A percentile compares a stretch with the other conserved stretches of the same genome.
Conservation (phyloP, 23 tunicate species). For the Styela plicata region DNA sequence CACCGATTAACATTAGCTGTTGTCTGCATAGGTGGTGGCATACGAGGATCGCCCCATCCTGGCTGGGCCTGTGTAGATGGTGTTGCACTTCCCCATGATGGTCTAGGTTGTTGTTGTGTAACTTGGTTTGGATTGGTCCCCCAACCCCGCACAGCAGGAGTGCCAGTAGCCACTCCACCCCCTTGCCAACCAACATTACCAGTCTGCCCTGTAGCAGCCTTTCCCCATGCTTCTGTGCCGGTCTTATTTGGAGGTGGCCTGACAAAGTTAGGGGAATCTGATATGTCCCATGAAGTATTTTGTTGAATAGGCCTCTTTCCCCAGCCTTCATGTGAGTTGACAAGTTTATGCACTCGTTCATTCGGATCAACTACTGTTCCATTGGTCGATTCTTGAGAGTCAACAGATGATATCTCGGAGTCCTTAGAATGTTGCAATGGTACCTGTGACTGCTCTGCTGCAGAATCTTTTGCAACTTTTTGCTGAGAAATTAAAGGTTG, state of each 20-base stretch:
- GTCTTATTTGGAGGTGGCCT: constrained; percentile 41
- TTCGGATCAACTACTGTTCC: constrained; percentile 23
- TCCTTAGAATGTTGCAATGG: background rate
- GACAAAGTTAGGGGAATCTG: constrained; percentile 27
- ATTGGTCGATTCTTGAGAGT: background rate
- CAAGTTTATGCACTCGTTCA: constrained; percentile 75
- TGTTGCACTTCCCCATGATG: constrained; percentile 4
- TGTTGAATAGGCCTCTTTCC: constrained; percentile 90
- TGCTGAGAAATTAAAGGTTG: background rate
- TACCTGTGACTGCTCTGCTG: constrained; percentile 9
- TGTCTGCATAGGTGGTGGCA: constrained; percentile 42
- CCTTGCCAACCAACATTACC: constrained; percentile 41
- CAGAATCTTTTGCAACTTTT: constrained; percentile 26
- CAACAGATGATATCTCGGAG: background rate
- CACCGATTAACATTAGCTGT: constrained; percentile 32
- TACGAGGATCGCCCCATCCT: constrained; percentile 48
- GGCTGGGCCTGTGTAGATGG: constrained; percentile 6
- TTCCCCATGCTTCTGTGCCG: constrained; percentile 97
- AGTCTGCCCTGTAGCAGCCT: constrained; percentile 33
- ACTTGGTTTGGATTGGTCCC: background rate
- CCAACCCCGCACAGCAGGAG: constrained; percentile 34
- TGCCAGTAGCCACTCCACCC: background rate
- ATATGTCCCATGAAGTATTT: constrained; percentile 79
- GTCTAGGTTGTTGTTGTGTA: constrained; percentile 6
- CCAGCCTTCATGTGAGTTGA: constrained; percentile 96